phyloP scores from a whole-genome alignment of 2,113 vertebrate species.

The Oreochromis spilurus region DNA sequence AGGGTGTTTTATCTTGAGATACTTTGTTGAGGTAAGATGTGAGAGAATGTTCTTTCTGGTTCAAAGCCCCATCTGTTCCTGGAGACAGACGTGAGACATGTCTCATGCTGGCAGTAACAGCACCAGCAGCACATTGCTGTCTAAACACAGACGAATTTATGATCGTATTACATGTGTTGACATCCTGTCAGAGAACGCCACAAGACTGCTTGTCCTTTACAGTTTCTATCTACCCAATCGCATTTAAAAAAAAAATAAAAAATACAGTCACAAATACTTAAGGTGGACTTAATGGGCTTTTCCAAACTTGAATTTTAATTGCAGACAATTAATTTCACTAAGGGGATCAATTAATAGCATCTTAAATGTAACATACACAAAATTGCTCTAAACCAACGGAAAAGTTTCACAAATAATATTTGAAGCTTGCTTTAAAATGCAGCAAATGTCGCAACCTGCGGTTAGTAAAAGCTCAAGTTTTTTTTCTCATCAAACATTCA shows the following conservation, averaged over 20 bases:
- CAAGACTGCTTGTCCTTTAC: neutral
- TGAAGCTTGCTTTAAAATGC: neutral
- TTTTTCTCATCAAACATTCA: neutral
- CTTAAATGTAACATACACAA: neutral
- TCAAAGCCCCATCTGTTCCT: neutral
- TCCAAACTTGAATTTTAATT: neutral
- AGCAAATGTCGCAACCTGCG: rapidly evolving
- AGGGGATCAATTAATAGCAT: neutral
- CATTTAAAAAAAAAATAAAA: neutral
- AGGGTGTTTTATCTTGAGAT: neutral
- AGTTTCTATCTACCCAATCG: neutral
- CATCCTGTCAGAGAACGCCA: neutral
- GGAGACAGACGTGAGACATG: neutral
- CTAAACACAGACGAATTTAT: neutral
- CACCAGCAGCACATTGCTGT: neutral
- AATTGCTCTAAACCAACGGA: neutral
- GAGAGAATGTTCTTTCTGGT: neutral
- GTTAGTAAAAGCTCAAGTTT: neutral
- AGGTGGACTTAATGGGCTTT: neutral
- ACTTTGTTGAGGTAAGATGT: neutral
- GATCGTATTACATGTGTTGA: neutral
- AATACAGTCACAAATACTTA: rapidly evolving
- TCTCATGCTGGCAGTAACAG: neutral
- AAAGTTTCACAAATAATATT: neutral
- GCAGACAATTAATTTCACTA: neutral